A percentile compares a stretch with the other conserved stretches of the same genome.
Conservation (phyloP, 2,113 vertebrate genomes). For the Trogon surrucura region DNA sequence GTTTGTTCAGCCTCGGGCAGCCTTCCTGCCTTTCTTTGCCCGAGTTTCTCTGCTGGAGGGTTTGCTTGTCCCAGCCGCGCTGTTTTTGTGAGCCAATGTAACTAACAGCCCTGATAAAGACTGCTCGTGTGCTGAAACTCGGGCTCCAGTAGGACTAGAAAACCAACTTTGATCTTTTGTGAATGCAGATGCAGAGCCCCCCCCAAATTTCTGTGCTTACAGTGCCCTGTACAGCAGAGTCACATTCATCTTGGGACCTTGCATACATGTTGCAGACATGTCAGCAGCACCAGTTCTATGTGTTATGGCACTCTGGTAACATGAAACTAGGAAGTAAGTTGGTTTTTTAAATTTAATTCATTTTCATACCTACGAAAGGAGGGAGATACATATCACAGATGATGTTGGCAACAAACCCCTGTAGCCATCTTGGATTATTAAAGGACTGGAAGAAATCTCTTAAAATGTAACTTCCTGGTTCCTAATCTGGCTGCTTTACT, state of each 20-base stretch:
- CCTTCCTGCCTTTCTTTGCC: background rate
- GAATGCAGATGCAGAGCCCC: background rate
- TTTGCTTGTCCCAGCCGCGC: background rate
- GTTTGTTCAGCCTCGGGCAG: background rate
- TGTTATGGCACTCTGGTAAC: background rate
- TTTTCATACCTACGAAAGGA: background rate
- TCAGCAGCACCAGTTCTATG: background rate
- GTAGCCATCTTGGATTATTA: background rate
- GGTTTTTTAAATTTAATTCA: background rate
- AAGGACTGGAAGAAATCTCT: background rate
- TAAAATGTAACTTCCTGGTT: background rate
- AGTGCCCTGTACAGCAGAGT: background rate
- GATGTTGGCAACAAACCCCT: background rate
- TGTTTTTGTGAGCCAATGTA: background rate
- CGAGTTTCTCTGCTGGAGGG: background rate
- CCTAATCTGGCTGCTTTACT: background rate
- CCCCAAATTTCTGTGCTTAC: rapidly evolving
- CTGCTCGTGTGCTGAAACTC: background rate
- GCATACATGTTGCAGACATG: rapidly evolving
- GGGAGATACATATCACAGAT: background rate
- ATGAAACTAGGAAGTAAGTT: background rate
- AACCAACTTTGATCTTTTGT: background rate
- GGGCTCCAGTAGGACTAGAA: background rate
- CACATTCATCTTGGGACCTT: rapidly evolving
- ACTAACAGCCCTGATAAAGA: background rate